Conservation (phyloP, 2,113 vertebrate genomes). For the Diadophis punctatus region DNA sequence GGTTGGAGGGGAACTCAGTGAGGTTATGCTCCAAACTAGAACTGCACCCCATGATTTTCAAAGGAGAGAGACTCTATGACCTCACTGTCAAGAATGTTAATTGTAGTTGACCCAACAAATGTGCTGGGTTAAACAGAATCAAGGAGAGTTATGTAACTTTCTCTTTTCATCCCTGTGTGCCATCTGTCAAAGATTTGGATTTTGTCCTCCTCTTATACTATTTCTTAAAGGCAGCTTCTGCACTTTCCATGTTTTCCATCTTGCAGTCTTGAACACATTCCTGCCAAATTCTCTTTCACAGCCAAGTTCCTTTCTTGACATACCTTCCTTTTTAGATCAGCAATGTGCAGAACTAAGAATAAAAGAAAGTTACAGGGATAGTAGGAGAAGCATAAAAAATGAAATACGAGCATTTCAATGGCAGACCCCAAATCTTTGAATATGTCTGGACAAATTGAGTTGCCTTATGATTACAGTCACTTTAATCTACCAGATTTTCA, state of each 20-base stretch:
- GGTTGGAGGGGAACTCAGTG: background rate
- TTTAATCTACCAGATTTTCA: background rate
- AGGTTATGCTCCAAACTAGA: background rate
- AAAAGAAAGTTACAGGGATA: background rate
- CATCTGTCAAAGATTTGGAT: background rate
- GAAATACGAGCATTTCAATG: background rate
- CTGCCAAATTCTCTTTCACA: too few relatives aligned
- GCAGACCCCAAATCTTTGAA: background rate
- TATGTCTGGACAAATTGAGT: background rate
- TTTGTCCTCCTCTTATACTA: background rate
- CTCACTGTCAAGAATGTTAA: background rate
- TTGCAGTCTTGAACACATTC: background rate
- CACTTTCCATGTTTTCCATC: background rate
- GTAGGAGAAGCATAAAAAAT: background rate
- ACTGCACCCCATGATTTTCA: background rate
- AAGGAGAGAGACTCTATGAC: background rate
- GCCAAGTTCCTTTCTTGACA: background rate
- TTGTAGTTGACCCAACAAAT: conserved; percentile 2
- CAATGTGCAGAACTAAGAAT: background rate
- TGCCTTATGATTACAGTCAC: background rate
- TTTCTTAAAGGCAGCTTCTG: background rate
- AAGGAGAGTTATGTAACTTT: background rate
- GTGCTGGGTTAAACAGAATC: background rate
- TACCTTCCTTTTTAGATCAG: background rate
- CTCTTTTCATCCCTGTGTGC: rapidly evolving